Conservation (phyloP, 2,888 invertebrate species). For the Malachius bipustulatus region DNA sequence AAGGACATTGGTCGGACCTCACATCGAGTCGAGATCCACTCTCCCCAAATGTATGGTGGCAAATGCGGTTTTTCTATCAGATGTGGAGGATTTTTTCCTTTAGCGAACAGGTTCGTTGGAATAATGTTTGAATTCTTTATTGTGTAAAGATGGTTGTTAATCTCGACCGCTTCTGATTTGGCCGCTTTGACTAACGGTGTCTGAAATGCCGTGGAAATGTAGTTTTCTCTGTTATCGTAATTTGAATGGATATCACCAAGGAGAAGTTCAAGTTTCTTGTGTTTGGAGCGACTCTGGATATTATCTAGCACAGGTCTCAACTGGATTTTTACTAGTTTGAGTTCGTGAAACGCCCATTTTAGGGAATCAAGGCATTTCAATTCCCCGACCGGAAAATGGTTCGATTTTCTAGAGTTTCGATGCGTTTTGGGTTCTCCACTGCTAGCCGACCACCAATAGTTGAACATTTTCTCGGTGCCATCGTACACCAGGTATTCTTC, state of each 20-base stretch:
- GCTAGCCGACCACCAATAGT: slow-evolving; percentile 22
- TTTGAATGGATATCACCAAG: slow-evolving; percentile 43
- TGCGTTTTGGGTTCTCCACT: too few relatives aligned
- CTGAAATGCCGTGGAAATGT: slow-evolving; percentile 44
- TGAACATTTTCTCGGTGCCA: slow-evolving; percentile 22
- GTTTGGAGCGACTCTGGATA: slow-evolving; percentile 18
- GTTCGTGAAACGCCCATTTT: slow-evolving; percentile 43
- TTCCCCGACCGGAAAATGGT: slow-evolving; percentile 25
- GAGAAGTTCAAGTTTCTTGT: slow-evolving; percentile 36
- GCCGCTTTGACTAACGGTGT: slow-evolving; percentile 36
- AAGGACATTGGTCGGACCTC: slow-evolving; percentile 44
- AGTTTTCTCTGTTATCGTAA: slow-evolving; percentile 33
- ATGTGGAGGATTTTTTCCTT: slow-evolving; percentile 39
- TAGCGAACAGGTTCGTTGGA: slow-evolving; percentile 34
- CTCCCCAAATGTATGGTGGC: slow-evolving; percentile 39
- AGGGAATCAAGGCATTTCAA: slow-evolving; percentile 39
- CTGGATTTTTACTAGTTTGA: slow-evolving; percentile 42
- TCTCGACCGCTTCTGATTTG: slow-evolving; percentile 24
- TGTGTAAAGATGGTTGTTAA: slow-evolving; percentile 24
- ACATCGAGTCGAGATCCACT: slow-evolving; percentile 45
- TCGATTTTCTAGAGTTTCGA: too few relatives aligned
- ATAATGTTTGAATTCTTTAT: slow-evolving; percentile 28
- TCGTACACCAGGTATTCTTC: slow-evolving; percentile 31
- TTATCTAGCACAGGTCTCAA: slow-evolving; percentile 27
- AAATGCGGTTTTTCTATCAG: slow-evolving; percentile 36